phyloP scores from a whole-genome alignment of 1,140 invertebrate species.

The Philopotamus ludificatus region DNA sequence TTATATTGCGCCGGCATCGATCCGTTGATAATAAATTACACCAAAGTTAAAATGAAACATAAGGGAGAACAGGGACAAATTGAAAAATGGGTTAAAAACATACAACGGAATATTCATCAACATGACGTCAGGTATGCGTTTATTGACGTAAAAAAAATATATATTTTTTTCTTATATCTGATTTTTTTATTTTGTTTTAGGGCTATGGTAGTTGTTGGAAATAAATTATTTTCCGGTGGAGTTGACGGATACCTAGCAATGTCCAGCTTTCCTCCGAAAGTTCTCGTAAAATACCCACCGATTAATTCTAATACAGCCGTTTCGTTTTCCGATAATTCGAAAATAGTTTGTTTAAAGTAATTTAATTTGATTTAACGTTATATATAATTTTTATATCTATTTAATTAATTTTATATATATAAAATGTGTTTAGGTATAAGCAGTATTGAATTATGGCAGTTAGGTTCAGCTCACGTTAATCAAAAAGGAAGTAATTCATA shows the following conservation, averaged over 20 bases:
- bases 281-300: constrained; percentile 69
- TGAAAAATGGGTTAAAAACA: constrained; percentile 74
- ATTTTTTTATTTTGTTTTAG: constrained; percentile 46
- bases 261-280: constrained; percentile 64
- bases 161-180: background rate
- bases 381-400: constrained; percentile 44
- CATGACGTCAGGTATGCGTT: constrained; percentile 72
- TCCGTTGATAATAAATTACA: constrained; percentile 71
- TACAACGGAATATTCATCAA: constrained; percentile 74
- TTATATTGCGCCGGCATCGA: constrained; percentile 81
- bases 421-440: constrained; percentile 63
- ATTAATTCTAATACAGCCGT: constrained; percentile 64
- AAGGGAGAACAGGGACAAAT: constrained; percentile 52
- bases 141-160: background rate
- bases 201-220: constrained; percentile 62
- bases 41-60: constrained; percentile 61
- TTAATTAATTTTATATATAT: constrained; percentile 26
- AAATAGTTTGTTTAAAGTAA: constrained; percentile 69
- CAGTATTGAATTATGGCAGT: constrained; percentile 65
- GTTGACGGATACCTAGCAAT: constrained; percentile 74
- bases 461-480: constrained; percentile 54
- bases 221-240: constrained; percentile 75
- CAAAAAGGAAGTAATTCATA: constrained; percentile 44
- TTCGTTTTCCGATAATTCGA: constrained; percentile 58
- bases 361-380: constrained; percentile 59